phyloP scores from a whole-genome alignment of 1,140 invertebrate genomes.

The Daktulosphaira vitifoliae region DNA sequence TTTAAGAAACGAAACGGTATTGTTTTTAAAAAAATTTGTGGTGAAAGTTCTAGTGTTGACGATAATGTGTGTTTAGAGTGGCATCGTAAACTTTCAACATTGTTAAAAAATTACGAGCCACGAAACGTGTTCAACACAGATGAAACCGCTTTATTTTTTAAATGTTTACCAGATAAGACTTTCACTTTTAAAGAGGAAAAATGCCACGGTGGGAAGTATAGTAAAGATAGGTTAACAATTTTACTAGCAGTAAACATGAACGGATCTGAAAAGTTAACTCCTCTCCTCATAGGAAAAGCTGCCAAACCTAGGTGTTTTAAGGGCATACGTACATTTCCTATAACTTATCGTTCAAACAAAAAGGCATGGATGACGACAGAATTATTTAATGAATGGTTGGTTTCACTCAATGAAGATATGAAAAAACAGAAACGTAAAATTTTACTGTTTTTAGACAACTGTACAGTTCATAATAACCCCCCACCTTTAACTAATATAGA shows the following conservation, averaged over 20 bases:
- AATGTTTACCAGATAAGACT: slow-evolving; percentile 44
- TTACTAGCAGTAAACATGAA: slow-evolving; percentile 42
- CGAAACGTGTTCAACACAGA: slow-evolving; percentile 11
- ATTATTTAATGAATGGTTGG: background rate
- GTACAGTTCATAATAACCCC: slow-evolving; percentile 39
- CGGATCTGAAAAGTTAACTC: slow-evolving; percentile 43
- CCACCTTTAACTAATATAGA: slow-evolving; percentile 39
- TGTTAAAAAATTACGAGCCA: too few species aligned
- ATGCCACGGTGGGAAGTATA: slow-evolving; percentile 42
- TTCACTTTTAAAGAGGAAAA: slow-evolving; percentile 40
- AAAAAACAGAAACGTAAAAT: slow-evolving; percentile 1
- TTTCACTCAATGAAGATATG: too few species aligned
- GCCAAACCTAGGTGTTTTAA: background rate
- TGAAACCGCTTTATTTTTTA: slow-evolving; percentile 24
- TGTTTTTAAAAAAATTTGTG: too few species aligned
- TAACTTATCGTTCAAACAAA: background rate
- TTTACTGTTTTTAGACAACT: slow-evolving; percentile 45
- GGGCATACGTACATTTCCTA: background rate
- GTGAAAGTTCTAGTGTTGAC: too few species aligned
- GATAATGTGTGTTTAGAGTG: too few species aligned
- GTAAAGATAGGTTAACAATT: too few species aligned
- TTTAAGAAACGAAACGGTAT: too few species aligned
- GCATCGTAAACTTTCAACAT: too few species aligned
- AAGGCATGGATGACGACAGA: background rate
- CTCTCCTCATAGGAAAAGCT: slow-evolving; percentile 37